Percentiles rank a stretch among this genome's conserved stretches.
Conservation (phyloP, 2,888 invertebrate genomes). For the Tetrapedia diversipes region DNA sequence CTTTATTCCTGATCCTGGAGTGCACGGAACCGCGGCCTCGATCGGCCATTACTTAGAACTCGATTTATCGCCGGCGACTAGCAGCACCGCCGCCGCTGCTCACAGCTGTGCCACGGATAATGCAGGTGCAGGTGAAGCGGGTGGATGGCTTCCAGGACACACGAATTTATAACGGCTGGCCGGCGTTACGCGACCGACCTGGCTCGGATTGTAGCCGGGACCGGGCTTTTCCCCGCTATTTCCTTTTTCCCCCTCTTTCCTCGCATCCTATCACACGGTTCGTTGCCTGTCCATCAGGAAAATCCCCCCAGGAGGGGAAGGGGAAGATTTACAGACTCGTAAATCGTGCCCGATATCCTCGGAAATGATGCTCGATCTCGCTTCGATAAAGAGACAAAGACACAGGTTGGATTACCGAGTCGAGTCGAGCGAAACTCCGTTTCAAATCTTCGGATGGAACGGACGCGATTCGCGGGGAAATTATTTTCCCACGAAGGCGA, state of each 20-base stretch:
- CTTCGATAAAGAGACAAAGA: conserved; percentile 31
- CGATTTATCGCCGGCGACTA: conserved; percentile 66
- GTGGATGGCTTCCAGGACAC: conserved; percentile 52
- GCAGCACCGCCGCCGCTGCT: conserved; percentile 36
- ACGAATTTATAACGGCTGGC: conserved; percentile 65
- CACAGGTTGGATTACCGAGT: conserved; percentile 23
- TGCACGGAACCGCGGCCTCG: conserved; percentile 51
- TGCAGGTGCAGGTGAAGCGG: conserved; percentile 61
- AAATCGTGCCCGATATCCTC: conserved; percentile 64
- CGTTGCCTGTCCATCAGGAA: conserved; percentile 63
- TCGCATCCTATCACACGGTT: conserved; percentile 51
- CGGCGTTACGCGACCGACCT: conserved; percentile 34
- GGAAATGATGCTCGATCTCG: conserved; percentile 65
- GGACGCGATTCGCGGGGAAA: background rate
- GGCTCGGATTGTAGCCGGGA: conserved; percentile 37
- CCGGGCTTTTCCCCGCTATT: conserved; percentile 35
- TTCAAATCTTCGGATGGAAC: background rate
- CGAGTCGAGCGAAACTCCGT: background rate
- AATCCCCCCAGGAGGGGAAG: conserved; percentile 51
- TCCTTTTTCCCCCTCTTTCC: conserved; percentile 37
- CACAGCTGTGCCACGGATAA: conserved; percentile 59
- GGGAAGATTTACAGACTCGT: conserved; percentile 66
- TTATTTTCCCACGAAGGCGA: conserved; percentile 13
- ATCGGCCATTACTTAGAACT: conserved; percentile 68
- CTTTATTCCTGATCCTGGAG: conserved; percentile 54